Percentiles rank a stretch among this genome's conserved stretches.
Evolutionary conservation across 2,797 vertebrate genomes (phyloP).

Genomic region (Brachyrhaphis roseni): DNA sequence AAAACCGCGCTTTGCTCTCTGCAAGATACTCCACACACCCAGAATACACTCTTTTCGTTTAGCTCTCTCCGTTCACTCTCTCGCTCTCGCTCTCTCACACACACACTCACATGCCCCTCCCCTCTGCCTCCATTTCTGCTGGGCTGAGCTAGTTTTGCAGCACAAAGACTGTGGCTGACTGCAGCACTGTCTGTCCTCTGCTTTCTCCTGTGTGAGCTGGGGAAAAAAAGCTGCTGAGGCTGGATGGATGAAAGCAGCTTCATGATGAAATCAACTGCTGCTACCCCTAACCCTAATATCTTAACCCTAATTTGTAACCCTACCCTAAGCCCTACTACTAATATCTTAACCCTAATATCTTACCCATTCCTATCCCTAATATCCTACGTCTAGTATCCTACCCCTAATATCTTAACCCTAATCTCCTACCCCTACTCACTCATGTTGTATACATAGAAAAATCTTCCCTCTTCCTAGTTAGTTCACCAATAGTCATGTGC

Average conservation of each 20-base stretch:
- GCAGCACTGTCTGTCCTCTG: constrained; percentile 77
- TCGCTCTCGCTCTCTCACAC: constrained; percentile 1
- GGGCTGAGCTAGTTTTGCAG: constrained; percentile 81
- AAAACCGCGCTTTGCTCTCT: constrained; percentile 55
- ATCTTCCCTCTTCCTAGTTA: constrained; percentile 29
- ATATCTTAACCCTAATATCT: no score
- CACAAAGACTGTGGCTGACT: constrained; percentile 83
- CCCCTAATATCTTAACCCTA: no score
- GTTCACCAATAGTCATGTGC: constrained; percentile 40
- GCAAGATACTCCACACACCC: constrained; percentile 22
- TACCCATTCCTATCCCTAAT: no score
- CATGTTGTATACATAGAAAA: constrained; percentile 13
- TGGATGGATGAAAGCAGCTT: constrained; percentile 57
- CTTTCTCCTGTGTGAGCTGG: constrained; percentile 52
- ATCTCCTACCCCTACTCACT: not conserved
- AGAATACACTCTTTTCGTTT: constrained; percentile 22
- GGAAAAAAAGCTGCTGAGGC: constrained; percentile 49
- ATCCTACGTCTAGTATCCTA: no score
- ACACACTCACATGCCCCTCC: constrained; percentile 68
- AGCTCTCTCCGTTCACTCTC: constrained; percentile 47
- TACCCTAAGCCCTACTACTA: no score
- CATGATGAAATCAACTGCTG: constrained; percentile 57
- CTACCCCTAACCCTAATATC: not conserved
- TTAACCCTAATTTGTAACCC: no score
- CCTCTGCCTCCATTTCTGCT: constrained; percentile 79